A percentile compares a stretch with the other conserved stretches of the same genome.
Conservation (phyloP, 2,797 vertebrate species). For the Danio jaintianensis region DNA sequence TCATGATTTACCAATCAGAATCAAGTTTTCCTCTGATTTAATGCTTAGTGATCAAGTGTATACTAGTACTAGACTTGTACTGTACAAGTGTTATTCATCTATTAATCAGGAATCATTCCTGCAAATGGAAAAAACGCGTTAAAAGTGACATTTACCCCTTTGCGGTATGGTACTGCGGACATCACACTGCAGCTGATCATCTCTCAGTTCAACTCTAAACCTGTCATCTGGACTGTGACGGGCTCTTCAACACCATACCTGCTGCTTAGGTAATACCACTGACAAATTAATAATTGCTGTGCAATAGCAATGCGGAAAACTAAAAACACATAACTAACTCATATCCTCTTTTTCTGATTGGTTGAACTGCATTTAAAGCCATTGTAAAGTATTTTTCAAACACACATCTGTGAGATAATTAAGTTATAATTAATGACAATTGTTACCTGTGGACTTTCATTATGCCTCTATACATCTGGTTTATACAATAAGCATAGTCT, state of each 20-base stretch:
- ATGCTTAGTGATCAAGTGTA: not conserved
- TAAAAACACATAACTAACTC: not conserved
- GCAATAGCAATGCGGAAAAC: not conserved
- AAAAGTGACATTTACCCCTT: constrained; percentile 83
- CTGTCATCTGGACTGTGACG: constrained; percentile 84
- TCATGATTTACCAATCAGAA: too few relatives aligned
- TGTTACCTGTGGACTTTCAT: too few relatives aligned
- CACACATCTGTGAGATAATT: too few relatives aligned
- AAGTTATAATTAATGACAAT: too few relatives aligned
- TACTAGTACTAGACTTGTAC: not conserved
- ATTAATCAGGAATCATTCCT: constrained; percentile 86
- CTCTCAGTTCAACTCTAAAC: constrained; percentile 88
- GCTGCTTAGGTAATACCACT: constrained; percentile 72
- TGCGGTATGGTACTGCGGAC: constrained; percentile 86
- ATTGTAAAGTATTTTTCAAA: too few relatives aligned
- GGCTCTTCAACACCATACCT: constrained; percentile 81
- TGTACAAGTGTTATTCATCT: not conserved
- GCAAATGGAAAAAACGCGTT: constrained; percentile 79
- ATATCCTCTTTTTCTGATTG: too few relatives aligned
- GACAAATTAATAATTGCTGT: not conserved
- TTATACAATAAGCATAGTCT: too few relatives aligned
- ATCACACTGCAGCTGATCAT: constrained; percentile 84
- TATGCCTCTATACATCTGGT: too few relatives aligned
- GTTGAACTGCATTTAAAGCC: too few relatives aligned
- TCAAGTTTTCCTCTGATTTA: not conserved